These are phyloP conservation scores for Ginglymostoma cirratum DNA, from an alignment of 2,113 vertebrate species.

Conservation along the genomic window DNA sequence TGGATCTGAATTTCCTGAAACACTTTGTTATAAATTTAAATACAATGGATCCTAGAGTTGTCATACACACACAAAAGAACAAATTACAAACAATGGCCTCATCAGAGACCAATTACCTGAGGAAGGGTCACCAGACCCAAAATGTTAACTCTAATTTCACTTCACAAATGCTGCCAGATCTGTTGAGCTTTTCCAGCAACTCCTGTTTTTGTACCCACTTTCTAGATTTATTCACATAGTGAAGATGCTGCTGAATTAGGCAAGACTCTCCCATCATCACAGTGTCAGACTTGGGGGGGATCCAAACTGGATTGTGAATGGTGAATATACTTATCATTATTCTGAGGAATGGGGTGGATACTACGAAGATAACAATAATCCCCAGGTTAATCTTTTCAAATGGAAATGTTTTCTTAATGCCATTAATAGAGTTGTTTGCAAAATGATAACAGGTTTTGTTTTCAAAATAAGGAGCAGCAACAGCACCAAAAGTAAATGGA, in stretches of 20 bases:
- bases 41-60: background rate
- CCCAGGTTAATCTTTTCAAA: background rate
- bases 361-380: background rate
- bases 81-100: background rate
- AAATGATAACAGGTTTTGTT: background rate
- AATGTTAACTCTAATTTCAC: too few species aligned
- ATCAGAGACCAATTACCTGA: background rate
- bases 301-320: background rate
- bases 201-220: too few species aligned
- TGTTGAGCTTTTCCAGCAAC: too few species aligned
- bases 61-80: background rate
- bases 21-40: background rate
- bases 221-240: background rate
- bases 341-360: background rate
- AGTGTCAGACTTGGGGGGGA: background rate
- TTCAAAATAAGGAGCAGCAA: background rate
- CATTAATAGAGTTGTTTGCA: background rate
- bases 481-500: background rate
- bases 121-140: too few species aligned
- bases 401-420: background rate
- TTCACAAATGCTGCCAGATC: too few species aligned
- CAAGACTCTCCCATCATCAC: background rate
- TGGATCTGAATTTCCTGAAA: background rate
- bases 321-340: background rate
- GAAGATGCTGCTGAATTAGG: background rate